Evolutionary conservation across 1,140 invertebrate genomes (phyloP), one percentile per base, ranked within the genome.

Genomic region (Hylyphantes graminicola): DNA sequence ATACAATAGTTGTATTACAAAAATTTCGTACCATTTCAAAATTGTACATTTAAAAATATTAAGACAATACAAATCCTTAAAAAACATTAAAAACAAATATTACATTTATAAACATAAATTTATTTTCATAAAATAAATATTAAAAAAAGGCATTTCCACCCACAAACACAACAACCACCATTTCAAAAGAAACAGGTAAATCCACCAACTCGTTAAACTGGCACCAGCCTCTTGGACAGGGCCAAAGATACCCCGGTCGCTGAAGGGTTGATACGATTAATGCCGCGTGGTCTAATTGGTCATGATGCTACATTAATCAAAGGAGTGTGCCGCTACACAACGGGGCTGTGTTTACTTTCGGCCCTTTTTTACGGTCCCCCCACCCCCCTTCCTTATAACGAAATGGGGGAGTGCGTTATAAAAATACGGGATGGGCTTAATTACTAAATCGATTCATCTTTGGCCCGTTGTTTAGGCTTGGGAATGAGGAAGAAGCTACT

Each of bases 251-350:
- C 21, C n/a, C 61, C 19, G 11, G 61, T 54, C 51, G 50, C n/a
- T 64, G 51, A 65, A 7, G 21, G 63, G 10, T 59, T 81, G 79
- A 73, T 73, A 63, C 67, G 79, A 73, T 72, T 81, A 81, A 81
- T 81, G 79, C 54, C 17, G 65, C 61, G 15, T n/a, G 68, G 67
- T 67, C 79, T 81, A 81, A 81, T 81, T 81, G 79, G 79, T 51
- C 79, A 64, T 73, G 79, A 81, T 81, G 79, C 35, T 21, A 81
- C 79, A 81, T 81, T 81, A 81, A 81, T 81, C 79, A 81, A 19
- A 53, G 50, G 67, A 64, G 48, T 35, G 35, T 35, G 35, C 61
- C 55, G 63, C 21, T 80, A 17, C 54, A 70, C 19, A 80, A 50
- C 65, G 55, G n/a, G 65, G 67, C 21, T 12, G 50, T 61, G 67